Evolutionary conservation across 1,140 invertebrate genomes (phyloP).

Genomic region (Drosophila parvula): DNA sequence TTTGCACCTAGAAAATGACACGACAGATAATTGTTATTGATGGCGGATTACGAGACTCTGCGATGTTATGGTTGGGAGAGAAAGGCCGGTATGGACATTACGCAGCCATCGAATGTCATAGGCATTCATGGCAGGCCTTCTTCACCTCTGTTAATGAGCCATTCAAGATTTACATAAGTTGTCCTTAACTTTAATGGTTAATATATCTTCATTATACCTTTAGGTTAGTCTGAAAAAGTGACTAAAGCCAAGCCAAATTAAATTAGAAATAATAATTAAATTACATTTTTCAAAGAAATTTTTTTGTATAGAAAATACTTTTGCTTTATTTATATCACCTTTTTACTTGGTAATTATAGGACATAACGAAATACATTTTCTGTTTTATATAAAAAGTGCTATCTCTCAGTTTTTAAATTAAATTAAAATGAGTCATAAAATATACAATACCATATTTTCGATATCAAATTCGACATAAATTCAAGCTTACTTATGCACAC

Average conservation of each 20-base stretch:
- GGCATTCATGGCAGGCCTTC: conserved; percentile 11
- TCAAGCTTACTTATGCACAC: not conserved
- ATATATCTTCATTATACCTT: conserved; percentile 11
- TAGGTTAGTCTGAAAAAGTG: not conserved
- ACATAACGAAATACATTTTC: too few relatives aligned
- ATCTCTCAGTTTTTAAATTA: not conserved
- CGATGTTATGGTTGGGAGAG: conserved; percentile 1
- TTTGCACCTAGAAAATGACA: conserved; percentile 38
- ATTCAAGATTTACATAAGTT: not conserved
- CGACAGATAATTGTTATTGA: conserved; percentile 72
- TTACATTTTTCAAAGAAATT: too few relatives aligned
- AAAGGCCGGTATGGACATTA: not conserved
- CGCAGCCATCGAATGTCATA: conserved; percentile 6
- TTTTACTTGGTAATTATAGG: too few relatives aligned
- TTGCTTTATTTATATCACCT: too few relatives aligned
- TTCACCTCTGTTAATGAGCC: conserved; percentile 15
- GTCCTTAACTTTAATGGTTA: conserved; percentile 5
- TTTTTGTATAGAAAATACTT: too few relatives aligned
- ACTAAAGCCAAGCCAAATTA: not conserved
- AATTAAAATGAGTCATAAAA: not conserved
- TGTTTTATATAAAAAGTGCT: not conserved
- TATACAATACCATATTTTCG: not conserved
- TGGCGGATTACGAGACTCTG: conserved; percentile 61
- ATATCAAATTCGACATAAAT: not conserved
- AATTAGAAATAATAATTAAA: too few relatives aligned